A percentile compares a stretch with the other conserved stretches of the same genome.
phyloP scores from a whole-genome alignment of 2,113 vertebrate species.

The Grus americana region DNA sequence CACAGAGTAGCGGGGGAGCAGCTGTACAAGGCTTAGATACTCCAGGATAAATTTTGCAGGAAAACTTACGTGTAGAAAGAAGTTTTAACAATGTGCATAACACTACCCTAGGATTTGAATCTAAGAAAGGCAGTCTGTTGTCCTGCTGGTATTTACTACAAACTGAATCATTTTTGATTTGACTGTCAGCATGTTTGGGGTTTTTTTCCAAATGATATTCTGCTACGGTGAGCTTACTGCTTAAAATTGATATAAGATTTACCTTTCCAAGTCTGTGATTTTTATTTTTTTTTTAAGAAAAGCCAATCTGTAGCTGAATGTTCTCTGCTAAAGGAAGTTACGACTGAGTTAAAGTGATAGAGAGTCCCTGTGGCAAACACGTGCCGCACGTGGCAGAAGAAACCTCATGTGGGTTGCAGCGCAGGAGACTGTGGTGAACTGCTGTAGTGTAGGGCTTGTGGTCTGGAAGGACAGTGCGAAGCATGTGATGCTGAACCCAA shows the following conservation, averaged over 20 bases:
- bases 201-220: not conserved
- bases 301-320: not conserved
- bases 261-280: not conserved
- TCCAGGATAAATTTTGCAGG: not conserved
- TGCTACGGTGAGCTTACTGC: not conserved
- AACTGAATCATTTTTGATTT: not conserved
- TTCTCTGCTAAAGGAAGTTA: not conserved
- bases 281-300: not conserved
- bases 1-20: not conserved
- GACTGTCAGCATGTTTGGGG: not conserved
- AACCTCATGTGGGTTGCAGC: fast-evolving
- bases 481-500: not conserved
- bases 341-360: not conserved
- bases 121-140: not conserved
- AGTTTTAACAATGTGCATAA: not conserved
- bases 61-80: not conserved
- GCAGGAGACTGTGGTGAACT: not conserved
- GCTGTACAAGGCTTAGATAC: not conserved
- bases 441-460: not conserved
- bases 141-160: not conserved
- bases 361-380: not conserved
- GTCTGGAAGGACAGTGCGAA: not conserved
- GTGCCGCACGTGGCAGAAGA: fast-evolving
- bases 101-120: not conserved
- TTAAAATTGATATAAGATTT: not conserved